Conservation (phyloP, 2,888 invertebrate species). For the Tenthredo scrophulariae region DNA sequence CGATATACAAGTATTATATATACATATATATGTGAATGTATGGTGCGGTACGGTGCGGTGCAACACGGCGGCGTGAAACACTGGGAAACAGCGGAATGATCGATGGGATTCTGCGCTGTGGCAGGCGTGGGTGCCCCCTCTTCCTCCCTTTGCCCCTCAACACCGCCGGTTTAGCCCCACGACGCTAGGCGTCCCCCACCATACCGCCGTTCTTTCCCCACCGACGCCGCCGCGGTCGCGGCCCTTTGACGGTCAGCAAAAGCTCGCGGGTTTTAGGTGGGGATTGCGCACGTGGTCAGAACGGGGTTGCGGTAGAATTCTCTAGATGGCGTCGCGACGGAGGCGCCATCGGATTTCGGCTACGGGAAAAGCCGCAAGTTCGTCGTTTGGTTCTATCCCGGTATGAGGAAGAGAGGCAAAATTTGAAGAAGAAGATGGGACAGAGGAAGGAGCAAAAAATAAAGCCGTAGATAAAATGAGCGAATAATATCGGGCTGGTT, state of each 20-base stretch:
- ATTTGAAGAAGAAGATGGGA: not conserved
- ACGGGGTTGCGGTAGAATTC: conserved; percentile 60
- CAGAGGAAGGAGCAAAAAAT: not conserved
- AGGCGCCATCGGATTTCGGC: conserved; percentile 63
- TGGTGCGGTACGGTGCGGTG: conserved; percentile 60
- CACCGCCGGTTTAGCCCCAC: conserved; percentile 54
- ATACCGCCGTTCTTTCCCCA: conserved; percentile 51
- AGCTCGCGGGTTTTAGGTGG: conserved; percentile 55
- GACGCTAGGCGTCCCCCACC: conserved; percentile 38
- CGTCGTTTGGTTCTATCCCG: conserved; percentile 26
- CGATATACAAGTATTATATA: not conserved
- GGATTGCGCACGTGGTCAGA: conserved; percentile 67
- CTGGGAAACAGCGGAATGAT: conserved; percentile 76
- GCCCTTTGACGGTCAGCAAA: conserved; percentile 48
- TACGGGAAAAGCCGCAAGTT: conserved; percentile 63
- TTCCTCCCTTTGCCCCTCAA: conserved; percentile 62
- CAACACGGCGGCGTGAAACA: conserved; percentile 74
- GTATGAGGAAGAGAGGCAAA: not conserved
- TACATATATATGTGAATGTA: not conserved
- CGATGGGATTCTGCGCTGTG: conserved; percentile 78
- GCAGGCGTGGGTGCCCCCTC: conserved; percentile 76
- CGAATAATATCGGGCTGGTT: not conserved
- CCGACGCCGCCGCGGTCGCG: conserved; percentile 49
- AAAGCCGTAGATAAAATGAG: not conserved
- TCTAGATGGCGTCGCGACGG: conserved; percentile 68